These are phyloP conservation scores for Epicauta chinensis DNA, from an alignment of 1,140 invertebrate genomes.

Conservation along the genomic window DNA sequence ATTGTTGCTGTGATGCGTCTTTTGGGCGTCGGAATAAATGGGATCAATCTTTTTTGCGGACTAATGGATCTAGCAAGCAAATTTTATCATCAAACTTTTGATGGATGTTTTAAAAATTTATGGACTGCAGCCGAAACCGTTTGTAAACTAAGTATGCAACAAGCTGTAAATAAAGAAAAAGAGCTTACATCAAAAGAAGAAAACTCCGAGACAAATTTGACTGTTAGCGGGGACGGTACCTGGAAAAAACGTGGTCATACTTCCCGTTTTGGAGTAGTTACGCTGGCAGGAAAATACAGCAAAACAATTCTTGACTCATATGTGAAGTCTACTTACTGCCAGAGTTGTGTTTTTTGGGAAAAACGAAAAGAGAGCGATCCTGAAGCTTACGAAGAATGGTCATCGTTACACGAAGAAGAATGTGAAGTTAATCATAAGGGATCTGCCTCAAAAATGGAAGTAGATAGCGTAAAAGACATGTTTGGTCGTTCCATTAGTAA, in stretches of 20 bases:
- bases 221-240: slow-evolving; percentile 25
- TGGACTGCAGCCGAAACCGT: slow-evolving; percentile 16
- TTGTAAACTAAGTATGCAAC: slow-evolving; percentile 1
- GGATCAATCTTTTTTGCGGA: slow-evolving; percentile 23
- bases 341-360: slow-evolving; percentile 21
- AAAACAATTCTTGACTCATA: slow-evolving; percentile 29
- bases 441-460: too few relatives aligned
- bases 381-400: slow-evolving; percentile 21
- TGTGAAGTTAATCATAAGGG: slow-evolving; percentile 29
- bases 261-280: slow-evolving; percentile 26
- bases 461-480: too few relatives aligned
- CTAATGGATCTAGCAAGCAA: slow-evolving; percentile 22
- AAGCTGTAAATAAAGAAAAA: slow-evolving; percentile 12
- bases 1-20: slow-evolving; percentile 24
- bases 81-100: slow-evolving; percentile 8
- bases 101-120: slow-evolving; percentile 14
- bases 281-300: slow-evolving; percentile 25
- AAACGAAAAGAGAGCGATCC: slow-evolving; percentile 18
- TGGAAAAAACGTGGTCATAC: slow-evolving; percentile 32
- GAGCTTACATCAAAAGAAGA: slow-evolving; percentile 6
- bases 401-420: slow-evolving; percentile 19
- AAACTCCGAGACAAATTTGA: slow-evolving; percentile 23
- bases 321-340: slow-evolving; percentile 25
- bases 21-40: slow-evolving; percentile 22
- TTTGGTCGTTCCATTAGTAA: slow-evolving; percentile 19